Conservation (phyloP, 2,888 invertebrate genomes). For the Microctonus hyperodae region DNA sequence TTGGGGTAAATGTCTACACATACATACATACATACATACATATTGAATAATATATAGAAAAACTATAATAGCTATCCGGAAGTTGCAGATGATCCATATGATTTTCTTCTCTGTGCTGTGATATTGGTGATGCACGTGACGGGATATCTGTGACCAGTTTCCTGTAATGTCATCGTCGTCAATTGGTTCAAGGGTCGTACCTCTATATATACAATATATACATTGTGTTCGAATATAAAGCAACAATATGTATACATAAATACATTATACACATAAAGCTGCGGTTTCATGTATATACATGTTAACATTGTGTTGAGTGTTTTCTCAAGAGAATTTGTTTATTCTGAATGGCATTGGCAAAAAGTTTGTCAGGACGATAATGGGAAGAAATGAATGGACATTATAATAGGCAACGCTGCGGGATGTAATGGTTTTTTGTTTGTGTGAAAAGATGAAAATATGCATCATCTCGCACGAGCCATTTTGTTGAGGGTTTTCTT, state of each 20-base stretch:
- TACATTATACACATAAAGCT: too few species aligned
- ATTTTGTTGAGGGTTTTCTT: neutral
- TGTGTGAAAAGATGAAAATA: neutral
- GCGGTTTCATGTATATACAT: neutral
- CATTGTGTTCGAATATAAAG: too few species aligned
- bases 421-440: neutral
- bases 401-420: neutral
- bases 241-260: too few species aligned
- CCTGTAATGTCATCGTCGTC: neutral
- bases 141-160: neutral
- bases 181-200: neutral
- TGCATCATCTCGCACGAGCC: neutral
- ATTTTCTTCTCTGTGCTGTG: neutral
- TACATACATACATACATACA: neutral
- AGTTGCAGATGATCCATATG: slow-evolving; percentile 12
- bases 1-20: neutral
- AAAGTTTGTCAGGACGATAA: too few species aligned
- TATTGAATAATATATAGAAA: neutral
- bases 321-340: neutral
- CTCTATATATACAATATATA: neutral
- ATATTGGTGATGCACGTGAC: neutral
- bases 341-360: neutral
- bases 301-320: neutral
- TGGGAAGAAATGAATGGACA: too few species aligned
- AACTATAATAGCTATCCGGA: neutral